Evolutionary conservation across 2,113 vertebrate genomes (phyloP), one percentile per base, ranked within the genome.

Genomic region (Rhinoptilus africanus): DNA sequence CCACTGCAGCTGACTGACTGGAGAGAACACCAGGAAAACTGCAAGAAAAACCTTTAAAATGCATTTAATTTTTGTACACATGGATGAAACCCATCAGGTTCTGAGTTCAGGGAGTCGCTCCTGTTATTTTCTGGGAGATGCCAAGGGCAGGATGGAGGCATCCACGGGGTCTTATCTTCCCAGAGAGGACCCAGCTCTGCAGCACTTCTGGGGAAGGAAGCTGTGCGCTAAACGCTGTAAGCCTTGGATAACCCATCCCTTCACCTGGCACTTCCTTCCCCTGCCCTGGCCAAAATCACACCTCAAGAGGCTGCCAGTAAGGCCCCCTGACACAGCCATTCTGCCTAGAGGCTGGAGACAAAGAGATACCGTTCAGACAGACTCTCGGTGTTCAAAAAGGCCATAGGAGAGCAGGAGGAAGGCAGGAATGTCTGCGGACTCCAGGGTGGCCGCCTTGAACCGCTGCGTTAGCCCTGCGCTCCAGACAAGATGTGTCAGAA

Each of bases 401-500:
- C 37, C 0, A 0, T 17, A 43, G 62, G 32, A 68, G 74, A 85
- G 82, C 27, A 28, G 56, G 54, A 59, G 71, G 63, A 88, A 85
- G 79, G 82, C 88, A 88, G 75, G 88, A 82, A 57, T 85, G 81
- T n/a, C 93, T 95, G 88, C 1, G 0, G 47, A 27, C 43, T 43
- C 81, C 60, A 41, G 51, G 77, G 87, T 75, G 88, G 85, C 81
- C 4, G 0, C 84, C 92, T 75, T 3, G 11, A 89, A 35, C 59
- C 0, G 0, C 62, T 3, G 1, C 1, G 2, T 60, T 88, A 67
- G 32, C 54, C 67, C 48, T 21, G n/a, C 14, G 3, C 73, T 71
- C 81, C 92, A 96, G 95, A 94, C 85, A 90, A 88, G 87, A 73
- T 8, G 59, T 81, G 89, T 54, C 93, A 86, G 50, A 59, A 67